Percentiles rank a stretch among this genome's conserved stretches.
These are phyloP conservation scores for Agrotis clavis DNA, from an alignment of 2,888 invertebrate genomes.

Conservation along the genomic window DNA sequence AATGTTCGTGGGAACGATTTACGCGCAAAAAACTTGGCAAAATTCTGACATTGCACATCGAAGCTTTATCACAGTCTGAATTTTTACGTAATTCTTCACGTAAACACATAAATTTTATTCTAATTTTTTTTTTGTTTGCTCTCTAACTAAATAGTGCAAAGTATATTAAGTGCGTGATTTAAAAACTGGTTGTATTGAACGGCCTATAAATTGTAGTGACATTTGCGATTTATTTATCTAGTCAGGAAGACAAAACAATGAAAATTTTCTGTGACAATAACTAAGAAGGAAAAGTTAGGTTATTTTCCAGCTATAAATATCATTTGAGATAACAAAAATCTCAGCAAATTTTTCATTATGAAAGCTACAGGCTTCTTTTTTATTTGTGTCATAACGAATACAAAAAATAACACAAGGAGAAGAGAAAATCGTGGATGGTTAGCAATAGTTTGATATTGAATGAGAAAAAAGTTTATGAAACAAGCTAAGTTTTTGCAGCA, in stretches of 20 bases:
- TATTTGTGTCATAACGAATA: no score
- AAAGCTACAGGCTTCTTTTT: no score
- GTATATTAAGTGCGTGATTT: constrained; percentile 4
- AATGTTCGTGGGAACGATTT: constrained; percentile 36
- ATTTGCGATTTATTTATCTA: constrained; percentile 12
- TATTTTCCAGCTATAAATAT: not conserved
- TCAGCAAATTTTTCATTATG: no score
- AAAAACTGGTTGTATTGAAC: constrained; percentile 8
- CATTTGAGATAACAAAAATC: no score
- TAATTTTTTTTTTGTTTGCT: constrained; percentile 20
- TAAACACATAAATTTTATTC: constrained; percentile 40
- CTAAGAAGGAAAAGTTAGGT: not conserved
- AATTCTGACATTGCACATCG: constrained; percentile 35
- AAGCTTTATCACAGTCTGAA: constrained; percentile 19
- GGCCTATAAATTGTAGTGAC: constrained; percentile 22
- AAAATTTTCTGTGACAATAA: not conserved
- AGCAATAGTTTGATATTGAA: no score
- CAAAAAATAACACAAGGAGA: no score
- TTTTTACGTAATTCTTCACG: constrained; percentile 37
- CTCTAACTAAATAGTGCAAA: constrained; percentile 34
- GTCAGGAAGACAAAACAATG: not conserved
- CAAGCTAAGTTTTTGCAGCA: no score
- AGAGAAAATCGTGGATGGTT: no score
- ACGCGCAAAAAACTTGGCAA: constrained; percentile 54
- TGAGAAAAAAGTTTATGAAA: no score